Conservation (phyloP, 1,140 invertebrate species). For the Lepidurus packardi region DNA sequence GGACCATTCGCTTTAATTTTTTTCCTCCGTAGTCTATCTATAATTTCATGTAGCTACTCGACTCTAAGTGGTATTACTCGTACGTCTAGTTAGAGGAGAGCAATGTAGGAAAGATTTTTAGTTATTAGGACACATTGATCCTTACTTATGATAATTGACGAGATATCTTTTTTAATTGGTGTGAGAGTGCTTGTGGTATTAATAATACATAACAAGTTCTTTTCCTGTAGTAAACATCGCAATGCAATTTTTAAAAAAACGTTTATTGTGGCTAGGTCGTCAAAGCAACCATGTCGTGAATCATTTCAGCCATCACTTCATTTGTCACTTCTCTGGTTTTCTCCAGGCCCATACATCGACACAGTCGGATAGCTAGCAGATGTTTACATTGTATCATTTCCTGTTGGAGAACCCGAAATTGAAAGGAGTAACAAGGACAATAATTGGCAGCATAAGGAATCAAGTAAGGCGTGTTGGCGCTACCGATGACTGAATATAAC, state of each 20-base stretch:
- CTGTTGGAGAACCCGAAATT: not conserved
- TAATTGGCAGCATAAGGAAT: constrained; percentile 7
- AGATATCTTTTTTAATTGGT: constrained; percentile 14
- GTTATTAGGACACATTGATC: not conserved
- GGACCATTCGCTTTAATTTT: constrained; percentile 9
- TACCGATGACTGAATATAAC: constrained; percentile 26
- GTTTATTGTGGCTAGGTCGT: not conserved
- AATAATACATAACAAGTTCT: constrained; percentile 29
- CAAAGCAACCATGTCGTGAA: not conserved
- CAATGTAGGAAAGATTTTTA: constrained; percentile 27
- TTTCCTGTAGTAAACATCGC: not conserved
- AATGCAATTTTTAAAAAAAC: not conserved
- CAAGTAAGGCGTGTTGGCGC: constrained; percentile 28
- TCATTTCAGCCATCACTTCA: constrained; percentile 23
- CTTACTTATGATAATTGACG: constrained; percentile 14
- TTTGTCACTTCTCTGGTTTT: constrained; percentile 24
- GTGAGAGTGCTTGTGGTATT: constrained; percentile 16
- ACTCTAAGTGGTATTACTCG: not conserved
- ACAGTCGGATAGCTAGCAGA: constrained; percentile 24
- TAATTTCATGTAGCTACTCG: not conserved
- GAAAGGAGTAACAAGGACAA: constrained; percentile 26
- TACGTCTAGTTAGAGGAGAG: constrained; percentile 25
- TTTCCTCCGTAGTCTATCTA: not conserved
- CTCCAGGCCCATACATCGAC: constrained; percentile 13
- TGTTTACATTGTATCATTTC: constrained; percentile 28